Evolutionary conservation across 2,113 vertebrate genomes (phyloP), one percentile per base, ranked within the genome.

Genomic region (Aphyosemion australe): DNA sequence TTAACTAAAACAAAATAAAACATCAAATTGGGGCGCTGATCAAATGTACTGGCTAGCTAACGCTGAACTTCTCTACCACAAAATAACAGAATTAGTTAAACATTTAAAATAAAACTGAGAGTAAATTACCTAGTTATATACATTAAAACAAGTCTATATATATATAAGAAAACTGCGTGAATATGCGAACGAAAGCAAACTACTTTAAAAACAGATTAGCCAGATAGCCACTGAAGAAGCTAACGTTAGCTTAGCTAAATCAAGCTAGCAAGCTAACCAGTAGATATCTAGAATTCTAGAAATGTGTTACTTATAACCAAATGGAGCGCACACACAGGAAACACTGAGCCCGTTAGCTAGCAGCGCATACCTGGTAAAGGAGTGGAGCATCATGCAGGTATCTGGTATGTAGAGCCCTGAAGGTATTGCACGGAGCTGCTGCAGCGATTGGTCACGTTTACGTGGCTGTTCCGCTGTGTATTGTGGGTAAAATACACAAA

Each of bases 381-480:
- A 15, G 46, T 51, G 55, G 20, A 41, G 77, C 79, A 67, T 79
- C 70, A 61, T 77, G 59, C 32, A 47, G 41, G 68, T 41, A 48
- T 63, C 39, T 54, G 14, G 15, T 13, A 34, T 2, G 8, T 5
- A 54, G 14, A 31, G 72, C 8, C 59, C 5, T 18, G 12, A 46
- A 5, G 8, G 13, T 11, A 15, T 26, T 6, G 7, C 10, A 3
- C 66, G 54, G 41, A 6, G 31, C 21, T 34, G 14, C 26, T 26
- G 4, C 1, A 39, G 18, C 13, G 39, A 37, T 8, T 2, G n/a
- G 1, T 13, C 15, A 66, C 55, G 90, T 87, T 87, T 84, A 91
- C 90, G 92, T 93, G 92, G 88, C 88, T 72, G 2, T 7, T 32
- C 31, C 78, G 84, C 80, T n/a, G 18, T 77, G 92, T 80, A 93